Conservation (phyloP, 2,797 vertebrate species). For the Glossophaga mutica region DNA sequence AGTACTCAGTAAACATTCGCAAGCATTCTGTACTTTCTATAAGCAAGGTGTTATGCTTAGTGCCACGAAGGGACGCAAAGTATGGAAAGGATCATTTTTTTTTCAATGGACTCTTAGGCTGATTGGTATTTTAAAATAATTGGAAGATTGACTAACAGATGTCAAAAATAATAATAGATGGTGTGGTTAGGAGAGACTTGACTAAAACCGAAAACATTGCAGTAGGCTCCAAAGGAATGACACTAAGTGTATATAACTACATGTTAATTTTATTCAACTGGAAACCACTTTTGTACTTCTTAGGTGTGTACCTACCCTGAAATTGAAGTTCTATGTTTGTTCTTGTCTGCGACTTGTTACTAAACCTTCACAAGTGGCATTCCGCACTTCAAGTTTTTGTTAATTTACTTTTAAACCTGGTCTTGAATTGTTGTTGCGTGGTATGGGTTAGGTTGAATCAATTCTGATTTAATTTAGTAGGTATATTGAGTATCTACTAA, state of each 20-base stretch:
- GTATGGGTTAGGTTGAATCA: neutral
- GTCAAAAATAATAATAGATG: neutral
- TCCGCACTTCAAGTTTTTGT: neutral
- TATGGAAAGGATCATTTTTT: neutral
- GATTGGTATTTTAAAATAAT: neutral
- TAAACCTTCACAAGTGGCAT: neutral
- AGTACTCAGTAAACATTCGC: neutral
- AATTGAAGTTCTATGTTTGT: neutral
- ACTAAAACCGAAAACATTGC: neutral
- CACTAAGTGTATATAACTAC: neutral
- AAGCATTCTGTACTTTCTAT: neutral
- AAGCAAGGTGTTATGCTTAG: neutral
- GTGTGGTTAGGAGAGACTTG: neutral
- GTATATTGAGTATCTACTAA: neutral
- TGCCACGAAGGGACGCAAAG: neutral
- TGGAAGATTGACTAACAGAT: neutral
- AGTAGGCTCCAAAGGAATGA: neutral
- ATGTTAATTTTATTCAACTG: neutral
- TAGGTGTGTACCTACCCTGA: neutral
- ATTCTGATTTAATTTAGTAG: constrained; percentile 17
- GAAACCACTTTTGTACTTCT: neutral
- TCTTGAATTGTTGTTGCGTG: constrained; percentile 3
- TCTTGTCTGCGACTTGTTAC: constrained; percentile 14
- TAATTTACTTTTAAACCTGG: neutral
- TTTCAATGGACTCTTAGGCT: neutral